Base-by-base conservation (phyloP, 2,888 invertebrate species). In the Platynereis dumerilii region DNA sequence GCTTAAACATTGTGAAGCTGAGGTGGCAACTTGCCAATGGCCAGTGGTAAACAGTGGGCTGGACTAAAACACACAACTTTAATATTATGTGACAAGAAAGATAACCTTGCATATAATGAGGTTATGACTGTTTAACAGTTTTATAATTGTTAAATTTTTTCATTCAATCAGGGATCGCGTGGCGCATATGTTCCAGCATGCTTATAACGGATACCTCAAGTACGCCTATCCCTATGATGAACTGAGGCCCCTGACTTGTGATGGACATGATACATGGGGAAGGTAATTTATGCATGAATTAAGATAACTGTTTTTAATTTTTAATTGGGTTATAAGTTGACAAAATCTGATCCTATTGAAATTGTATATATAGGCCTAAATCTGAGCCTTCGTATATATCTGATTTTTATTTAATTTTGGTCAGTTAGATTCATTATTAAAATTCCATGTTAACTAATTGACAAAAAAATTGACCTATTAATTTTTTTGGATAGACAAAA, bases 221-320 rank as follows among this genome's bases (percentile, higher is more conserved):
- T 90, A 94, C 86, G 99, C 98, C 1, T 96, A 92, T 83, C 96
- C 96, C 0, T 94, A 93, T 80, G 99, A 99, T 84, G 99, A 99
- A 83, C 85, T 99, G 20, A 88, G 96, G 66, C 99, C 99, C 0
- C 86, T 99, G 17, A 93, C 96, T 62, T 99, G 99, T 85, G 93
- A 95, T 75, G 82, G 84, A 2, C 80, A 80, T 64, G 96, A 99
- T 81, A 99, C 98, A 0, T 97, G 96, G 93, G 96, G 96, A 68
- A 91, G 89, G 88, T 89, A 83, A 71, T 26, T 55, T 17, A 10
- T n/a, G 12, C 10, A 52, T 52, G 53, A 17, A 15, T 20, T 10
- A 7, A 10, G 10, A 12, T 22, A n/a, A 52, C 7, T 52, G 10
- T 52, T 15, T 52, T 10, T 52, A 7, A 22, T n/a, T 42, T 42